Evolutionary conservation across 2,888 invertebrate species (phyloP).

Genomic region (Cosmia trapezina): DNA sequence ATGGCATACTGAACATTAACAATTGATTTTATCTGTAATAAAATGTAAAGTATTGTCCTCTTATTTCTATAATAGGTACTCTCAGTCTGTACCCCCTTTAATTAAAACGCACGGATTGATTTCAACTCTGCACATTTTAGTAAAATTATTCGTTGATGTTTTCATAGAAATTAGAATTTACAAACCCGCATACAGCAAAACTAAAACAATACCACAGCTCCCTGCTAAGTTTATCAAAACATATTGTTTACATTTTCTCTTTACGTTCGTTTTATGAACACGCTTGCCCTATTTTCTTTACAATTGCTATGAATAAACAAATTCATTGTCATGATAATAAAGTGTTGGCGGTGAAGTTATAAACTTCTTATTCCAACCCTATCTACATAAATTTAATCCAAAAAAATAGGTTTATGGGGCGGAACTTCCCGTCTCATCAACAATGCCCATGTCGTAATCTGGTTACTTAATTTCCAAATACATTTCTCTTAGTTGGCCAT

Average conservation of each 20-base stretch:
- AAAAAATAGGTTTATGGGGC: constrained; percentile 84
- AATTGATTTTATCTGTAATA: not conserved
- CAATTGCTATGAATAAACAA: constrained; percentile 56
- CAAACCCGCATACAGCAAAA: constrained; percentile 21
- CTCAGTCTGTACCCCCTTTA: not conserved
- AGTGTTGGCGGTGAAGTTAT: constrained; percentile 61
- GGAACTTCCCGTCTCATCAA: constrained; percentile 81
- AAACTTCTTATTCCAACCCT: constrained; percentile 77
- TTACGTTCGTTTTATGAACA: constrained; percentile 29
- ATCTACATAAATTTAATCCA: constrained; percentile 81
- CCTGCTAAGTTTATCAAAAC: constrained; percentile 26
- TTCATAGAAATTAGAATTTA: constrained; percentile 1
- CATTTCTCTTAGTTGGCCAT: constrained; percentile 83
- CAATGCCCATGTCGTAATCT: constrained; percentile 82
- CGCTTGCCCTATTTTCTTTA: constrained; percentile 42
- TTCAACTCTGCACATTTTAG: constrained; percentile 8
- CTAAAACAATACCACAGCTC: constrained; percentile 26
- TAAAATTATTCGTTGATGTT: not conserved
- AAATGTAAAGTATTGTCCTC: constrained; percentile 4
- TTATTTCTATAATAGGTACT: not conserved
- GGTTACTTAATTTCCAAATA: constrained; percentile 86
- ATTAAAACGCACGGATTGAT: constrained; percentile 24
- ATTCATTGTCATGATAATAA: constrained; percentile 60
- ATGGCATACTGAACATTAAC: constrained; percentile 1
- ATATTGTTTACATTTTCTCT: constrained; percentile 43